Conservation (phyloP, 2,888 invertebrate genomes). For the Unio delphinus region DNA sequence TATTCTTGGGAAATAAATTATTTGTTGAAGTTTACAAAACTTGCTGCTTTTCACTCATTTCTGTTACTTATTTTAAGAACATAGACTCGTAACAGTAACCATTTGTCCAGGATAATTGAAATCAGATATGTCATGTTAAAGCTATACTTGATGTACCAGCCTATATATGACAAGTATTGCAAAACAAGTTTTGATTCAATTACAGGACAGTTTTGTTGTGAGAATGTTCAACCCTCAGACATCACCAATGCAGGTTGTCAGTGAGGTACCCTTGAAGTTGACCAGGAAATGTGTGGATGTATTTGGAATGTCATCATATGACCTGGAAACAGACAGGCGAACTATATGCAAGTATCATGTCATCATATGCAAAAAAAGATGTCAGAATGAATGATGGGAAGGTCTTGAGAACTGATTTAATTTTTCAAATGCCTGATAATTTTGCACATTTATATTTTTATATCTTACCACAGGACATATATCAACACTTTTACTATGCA, state of each 20-base stretch:
- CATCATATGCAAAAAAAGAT: not conserved
- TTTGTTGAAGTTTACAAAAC: too few relatives aligned
- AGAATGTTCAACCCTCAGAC: constrained; percentile 80
- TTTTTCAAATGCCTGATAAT: not conserved
- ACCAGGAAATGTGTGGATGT: constrained; percentile 86
- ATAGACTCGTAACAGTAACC: too few relatives aligned
- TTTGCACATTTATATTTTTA: too few relatives aligned
- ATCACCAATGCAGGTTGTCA: constrained; percentile 74
- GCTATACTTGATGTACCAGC: not conserved
- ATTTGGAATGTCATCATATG: constrained; percentile 81
- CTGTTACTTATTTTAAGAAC: too few relatives aligned
- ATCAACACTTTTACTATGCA: too few relatives aligned
- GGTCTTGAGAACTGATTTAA: not conserved
- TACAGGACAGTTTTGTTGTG: constrained; percentile 85
- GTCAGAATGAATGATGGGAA: not conserved
- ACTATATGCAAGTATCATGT: constrained; percentile 62
- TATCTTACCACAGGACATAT: too few relatives aligned
- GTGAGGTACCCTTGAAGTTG: constrained; percentile 82
- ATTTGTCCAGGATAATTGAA: too few relatives aligned
- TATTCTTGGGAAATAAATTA: too few relatives aligned
- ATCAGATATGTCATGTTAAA: too few relatives aligned
- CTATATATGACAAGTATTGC: not conserved
- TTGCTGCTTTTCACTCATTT: too few relatives aligned
- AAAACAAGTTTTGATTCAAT: not conserved
- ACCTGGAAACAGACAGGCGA: constrained; percentile 76